A percentile compares a stretch with the other conserved stretches of the same genome.
phyloP scores from a whole-genome alignment of 2,888 invertebrate species.

The Alloplasta piceator region DNA sequence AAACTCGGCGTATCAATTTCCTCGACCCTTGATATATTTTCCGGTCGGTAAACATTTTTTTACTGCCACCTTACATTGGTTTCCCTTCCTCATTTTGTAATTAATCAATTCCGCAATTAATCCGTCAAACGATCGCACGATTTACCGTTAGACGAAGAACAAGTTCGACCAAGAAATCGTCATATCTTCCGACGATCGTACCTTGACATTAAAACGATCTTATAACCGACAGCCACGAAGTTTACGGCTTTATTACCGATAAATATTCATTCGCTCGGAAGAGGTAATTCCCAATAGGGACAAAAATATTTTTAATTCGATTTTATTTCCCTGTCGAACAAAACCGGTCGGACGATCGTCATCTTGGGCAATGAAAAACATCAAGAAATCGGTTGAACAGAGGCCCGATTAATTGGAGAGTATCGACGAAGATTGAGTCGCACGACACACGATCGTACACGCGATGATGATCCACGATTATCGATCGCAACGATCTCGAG shows the following conservation, averaged over 20 bases:
- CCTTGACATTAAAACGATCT: slow-evolving; percentile 47
- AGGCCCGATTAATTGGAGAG: background rate
- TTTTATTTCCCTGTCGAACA: background rate
- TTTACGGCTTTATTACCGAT: background rate
- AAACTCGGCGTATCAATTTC: too few relatives aligned
- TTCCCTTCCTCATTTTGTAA: background rate
- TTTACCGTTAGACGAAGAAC: background rate
- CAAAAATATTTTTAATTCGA: slow-evolving; percentile 7
- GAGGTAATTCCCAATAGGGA: background rate
- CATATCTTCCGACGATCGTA: background rate
- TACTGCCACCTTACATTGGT: background rate
- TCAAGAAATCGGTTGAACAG: slow-evolving; percentile 25
- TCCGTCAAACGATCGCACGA: background rate
- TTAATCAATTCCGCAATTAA: background rate
- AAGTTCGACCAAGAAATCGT: slow-evolving; percentile 11
- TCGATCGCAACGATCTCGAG: slow-evolving; percentile 37
- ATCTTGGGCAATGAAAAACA: slow-evolving; percentile 2
- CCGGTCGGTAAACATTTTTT: too few relatives aligned
- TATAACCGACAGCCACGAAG: background rate
- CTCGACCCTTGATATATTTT: too few relatives aligned
- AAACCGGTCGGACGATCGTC: slow-evolving; percentile 11
- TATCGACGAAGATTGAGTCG: background rate
- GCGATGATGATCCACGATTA: slow-evolving; percentile 23
- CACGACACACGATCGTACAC: background rate
- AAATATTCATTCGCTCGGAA: slow-evolving; percentile 34